Conservation (phyloP, 1,140 invertebrate genomes). For the Drosophila nigromelanica region DNA sequence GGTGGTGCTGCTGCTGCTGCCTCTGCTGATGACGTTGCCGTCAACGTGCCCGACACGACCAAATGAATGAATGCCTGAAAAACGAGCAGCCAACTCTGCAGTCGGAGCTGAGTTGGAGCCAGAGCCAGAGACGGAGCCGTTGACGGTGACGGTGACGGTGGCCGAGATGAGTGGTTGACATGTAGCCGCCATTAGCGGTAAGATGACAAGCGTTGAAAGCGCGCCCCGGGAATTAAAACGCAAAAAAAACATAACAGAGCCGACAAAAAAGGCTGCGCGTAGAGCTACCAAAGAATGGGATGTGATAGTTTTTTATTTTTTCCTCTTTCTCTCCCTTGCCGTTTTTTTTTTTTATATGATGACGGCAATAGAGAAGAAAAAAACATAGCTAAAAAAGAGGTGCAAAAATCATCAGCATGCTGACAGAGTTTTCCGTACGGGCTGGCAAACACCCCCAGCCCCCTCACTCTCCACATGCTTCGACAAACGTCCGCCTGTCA, state of each 20-base stretch:
- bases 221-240: conserved; percentile 79
- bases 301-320: conserved; percentile 55
- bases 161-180: conserved; percentile 78
- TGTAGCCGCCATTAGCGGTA: conserved; percentile 81
- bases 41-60: conserved; percentile 34
- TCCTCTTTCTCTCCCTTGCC: not conserved
- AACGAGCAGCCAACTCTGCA: conserved; percentile 57
- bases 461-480: not conserved
- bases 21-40: conserved; percentile 41
- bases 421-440: conserved; percentile 42
- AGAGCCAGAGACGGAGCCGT: not conserved
- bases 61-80: conserved; percentile 63
- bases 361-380: conserved; percentile 68
- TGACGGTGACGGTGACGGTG: conserved; percentile 20
- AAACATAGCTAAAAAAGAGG: conserved; percentile 63
- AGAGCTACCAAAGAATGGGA: conserved; percentile 46
- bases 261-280: conserved; percentile 7
- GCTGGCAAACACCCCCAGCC: too few relatives aligned
- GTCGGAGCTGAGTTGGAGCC: conserved; percentile 4
- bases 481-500: conserved; percentile 58
- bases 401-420: conserved; percentile 78
- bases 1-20: not conserved
- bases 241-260: conserved; percentile 10
- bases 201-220: conserved; percentile 81
- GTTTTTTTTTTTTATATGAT: conserved; percentile 32